Evolutionary conservation across 2,113 vertebrate genomes (phyloP).

Genomic region (Myodes glareolus): DNA sequence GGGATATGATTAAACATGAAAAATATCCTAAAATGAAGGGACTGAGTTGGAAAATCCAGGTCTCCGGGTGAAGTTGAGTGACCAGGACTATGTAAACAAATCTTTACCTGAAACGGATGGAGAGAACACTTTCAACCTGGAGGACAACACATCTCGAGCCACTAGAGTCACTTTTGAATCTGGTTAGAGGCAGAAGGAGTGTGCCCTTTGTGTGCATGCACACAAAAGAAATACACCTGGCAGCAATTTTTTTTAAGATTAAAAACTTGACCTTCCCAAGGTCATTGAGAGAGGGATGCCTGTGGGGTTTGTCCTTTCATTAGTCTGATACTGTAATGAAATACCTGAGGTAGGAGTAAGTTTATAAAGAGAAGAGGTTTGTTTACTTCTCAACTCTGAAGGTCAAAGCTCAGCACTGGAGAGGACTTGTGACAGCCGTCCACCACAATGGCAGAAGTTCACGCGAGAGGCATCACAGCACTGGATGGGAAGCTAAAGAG

Average conservation of each 20-base stretch:
- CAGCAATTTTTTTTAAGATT: neutral
- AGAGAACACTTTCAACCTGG: neutral
- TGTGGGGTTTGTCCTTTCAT: neutral
- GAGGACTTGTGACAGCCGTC: neutral
- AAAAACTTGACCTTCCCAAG: neutral
- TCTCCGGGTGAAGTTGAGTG: neutral
- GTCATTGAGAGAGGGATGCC: neutral
- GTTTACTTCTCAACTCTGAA: neutral
- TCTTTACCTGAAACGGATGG: neutral
- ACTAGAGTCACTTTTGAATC: neutral
- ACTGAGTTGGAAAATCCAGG: neutral
- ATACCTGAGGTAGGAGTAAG: neutral
- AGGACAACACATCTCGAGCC: neutral
- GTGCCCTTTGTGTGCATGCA: neutral
- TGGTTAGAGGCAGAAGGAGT: neutral
- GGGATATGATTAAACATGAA: neutral
- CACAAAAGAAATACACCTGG: neutral
- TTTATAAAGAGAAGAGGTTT: neutral
- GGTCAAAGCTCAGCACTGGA: neutral
- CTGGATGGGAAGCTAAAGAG: neutral
- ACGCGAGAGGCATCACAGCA: neutral
- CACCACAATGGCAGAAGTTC: neutral
- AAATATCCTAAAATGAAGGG: neutral
- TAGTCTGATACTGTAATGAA: neutral
- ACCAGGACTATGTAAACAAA: neutral